Evolutionary conservation across 2,888 invertebrate species (phyloP).

Genomic region (Lacanobia wlatinum): DNA sequence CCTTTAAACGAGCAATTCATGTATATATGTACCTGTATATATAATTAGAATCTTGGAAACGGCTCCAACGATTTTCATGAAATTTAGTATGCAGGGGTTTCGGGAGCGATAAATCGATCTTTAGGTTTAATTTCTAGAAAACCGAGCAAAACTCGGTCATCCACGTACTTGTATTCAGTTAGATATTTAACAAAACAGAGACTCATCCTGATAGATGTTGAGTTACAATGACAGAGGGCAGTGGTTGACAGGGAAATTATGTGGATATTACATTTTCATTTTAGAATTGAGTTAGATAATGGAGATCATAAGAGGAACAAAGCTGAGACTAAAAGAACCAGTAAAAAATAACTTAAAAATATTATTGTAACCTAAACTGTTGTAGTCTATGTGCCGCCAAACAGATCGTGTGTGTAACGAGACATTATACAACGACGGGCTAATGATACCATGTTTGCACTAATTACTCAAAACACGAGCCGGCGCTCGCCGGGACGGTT

Average conservation of each 20-base stretch:
- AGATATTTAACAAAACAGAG: not conserved
- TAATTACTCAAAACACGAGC: slow-evolving; percentile 44
- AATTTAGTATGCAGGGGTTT: no score
- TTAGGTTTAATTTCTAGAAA: no score
- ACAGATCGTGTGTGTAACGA: slow-evolving; percentile 7
- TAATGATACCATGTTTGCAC: slow-evolving; percentile 48
- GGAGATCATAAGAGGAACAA: not conserved
- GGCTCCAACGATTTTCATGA: no score
- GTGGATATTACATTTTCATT: no score
- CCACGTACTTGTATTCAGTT: not conserved
- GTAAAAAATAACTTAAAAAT: not conserved
- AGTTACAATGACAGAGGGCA: not conserved
- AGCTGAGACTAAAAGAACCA: not conserved
- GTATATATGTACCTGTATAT: no score
- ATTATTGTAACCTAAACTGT: slow-evolving; percentile 6
- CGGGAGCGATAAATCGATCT: no score
- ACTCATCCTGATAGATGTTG: not conserved
- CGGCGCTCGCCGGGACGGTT: no score
- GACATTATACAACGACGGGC: slow-evolving; percentile 4
- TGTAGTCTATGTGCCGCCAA: not conserved
- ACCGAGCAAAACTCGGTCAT: no score
- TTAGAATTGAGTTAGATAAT: no score
- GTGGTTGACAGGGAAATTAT: no score
- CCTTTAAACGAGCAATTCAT: no score
- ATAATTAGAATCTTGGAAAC: no score